Evolutionary conservation across 30 jellyfish, hydroid and myxozoan genomes (phyloP), one percentile per base, ranked within the genome.

Genomic region (Morbakka virulenta): DNA sequence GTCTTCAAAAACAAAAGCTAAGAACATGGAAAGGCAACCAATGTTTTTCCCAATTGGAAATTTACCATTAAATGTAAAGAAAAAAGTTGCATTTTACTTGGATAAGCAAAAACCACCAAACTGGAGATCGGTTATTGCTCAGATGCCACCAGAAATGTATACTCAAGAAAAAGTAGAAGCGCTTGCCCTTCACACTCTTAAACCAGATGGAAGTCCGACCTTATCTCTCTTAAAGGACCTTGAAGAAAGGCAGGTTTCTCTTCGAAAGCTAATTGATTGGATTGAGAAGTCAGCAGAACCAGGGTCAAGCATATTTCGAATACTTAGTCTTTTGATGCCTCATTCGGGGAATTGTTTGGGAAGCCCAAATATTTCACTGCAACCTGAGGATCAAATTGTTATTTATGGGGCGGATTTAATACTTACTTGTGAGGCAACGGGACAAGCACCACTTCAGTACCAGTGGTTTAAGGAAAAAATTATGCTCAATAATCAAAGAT

Each of bases 131-230:
- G 48, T 89, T 33, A 49, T 83, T 32, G 57, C 63, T 2, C 68
- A 25, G 3, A 47, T 89, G 62, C 85, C 84, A 6, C 66, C 74
- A 13, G 50, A 35, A 26, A 23, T 72, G 52, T 89, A 89, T 79
- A 36, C 77, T 17, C 35, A 51, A 35, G 83, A 89, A 35, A 65
- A 78, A 66, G 67, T 89, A 14, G 87, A 74, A 29, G 27, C 25
- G 30, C 71, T 89, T 72, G 94, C 85, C 20, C 71, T 89, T 83
- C 91, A 74, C 2, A 20, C 74, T 25, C 35, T 89, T n/a, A 70
- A 79, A 79, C 94, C 94, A 1, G 65, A 41, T 4, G 97, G 97
- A 17, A 89, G 97, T 63, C 97, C 97, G 36, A 89, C 94, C 0
- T 51, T 57, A 62, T 64, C 74, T 14, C 64, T 89, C 64, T 36